These are phyloP conservation scores for Microcebus murinus DNA, from an alignment of 2,113 vertebrate genomes.

Conservation along the genomic window DNA sequence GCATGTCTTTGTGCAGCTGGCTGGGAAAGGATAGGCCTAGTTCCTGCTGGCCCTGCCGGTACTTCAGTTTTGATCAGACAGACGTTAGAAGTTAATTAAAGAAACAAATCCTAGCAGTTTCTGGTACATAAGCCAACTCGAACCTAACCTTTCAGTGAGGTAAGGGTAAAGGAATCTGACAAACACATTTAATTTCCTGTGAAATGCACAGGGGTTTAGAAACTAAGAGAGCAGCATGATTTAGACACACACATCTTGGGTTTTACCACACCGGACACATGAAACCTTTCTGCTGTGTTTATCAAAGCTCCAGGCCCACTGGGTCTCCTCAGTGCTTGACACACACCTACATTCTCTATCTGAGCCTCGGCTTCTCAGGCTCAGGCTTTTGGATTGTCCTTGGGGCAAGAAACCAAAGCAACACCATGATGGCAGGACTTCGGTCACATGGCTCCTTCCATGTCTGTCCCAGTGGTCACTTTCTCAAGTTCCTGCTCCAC, in stretches of 20 bases:
- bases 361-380: neutral
- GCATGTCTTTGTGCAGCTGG: neutral
- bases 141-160: conserved; percentile 15
- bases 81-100: conserved; percentile 50
- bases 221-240: neutral
- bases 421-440: neutral
- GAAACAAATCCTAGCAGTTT: conserved; percentile 55
- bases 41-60: neutral
- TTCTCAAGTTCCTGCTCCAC: neutral
- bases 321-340: neutral
- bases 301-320: neutral
- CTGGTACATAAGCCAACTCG: neutral
- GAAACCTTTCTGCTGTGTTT: conserved; percentile 32
- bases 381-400: neutral
- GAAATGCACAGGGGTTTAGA: conserved; percentile 40
- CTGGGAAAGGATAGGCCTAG: neutral
- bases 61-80: conserved; percentile 33
- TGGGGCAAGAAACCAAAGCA: neutral
- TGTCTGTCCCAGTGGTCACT: neutral
- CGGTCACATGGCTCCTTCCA: neutral
- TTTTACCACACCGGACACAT: conserved; percentile 48
- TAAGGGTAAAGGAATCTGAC: conserved; percentile 57
- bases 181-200: conserved; percentile 69
- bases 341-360: neutral
- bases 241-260: conserved; percentile 28